phyloP scores from a whole-genome alignment of 1,140 invertebrate genomes.

The Diorhabda carinulata region DNA sequence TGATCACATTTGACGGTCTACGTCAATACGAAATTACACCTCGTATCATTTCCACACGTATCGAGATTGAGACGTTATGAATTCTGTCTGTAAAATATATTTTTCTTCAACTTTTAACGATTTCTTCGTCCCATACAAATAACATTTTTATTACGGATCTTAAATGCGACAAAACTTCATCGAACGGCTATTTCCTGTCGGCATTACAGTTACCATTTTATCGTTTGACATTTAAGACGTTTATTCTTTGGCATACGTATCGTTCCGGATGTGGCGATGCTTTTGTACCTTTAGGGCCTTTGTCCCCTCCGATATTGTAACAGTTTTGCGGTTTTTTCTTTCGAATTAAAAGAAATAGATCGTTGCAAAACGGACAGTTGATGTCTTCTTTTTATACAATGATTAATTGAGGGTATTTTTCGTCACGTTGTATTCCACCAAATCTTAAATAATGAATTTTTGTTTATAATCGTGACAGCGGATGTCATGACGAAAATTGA shows the following conservation, averaged over 20 bases:
- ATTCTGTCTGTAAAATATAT: no score
- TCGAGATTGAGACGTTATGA: no score
- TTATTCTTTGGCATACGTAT: not conserved
- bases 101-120: not conserved
- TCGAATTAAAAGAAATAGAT: not conserved
- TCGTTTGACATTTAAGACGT: conserved; percentile 13
- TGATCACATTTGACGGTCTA: no score
- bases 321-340: not conserved
- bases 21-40: no score
- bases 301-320: not conserved
- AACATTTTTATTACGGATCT: not conserved
- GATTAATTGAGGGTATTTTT: not conserved
- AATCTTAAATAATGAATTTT: no score
- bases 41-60: no score
- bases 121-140: not conserved
- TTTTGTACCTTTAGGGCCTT: conserved; percentile 7
- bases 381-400: not conserved
- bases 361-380: not conserved
- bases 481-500: no score
- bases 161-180: not conserved
- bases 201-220: not conserved
- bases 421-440: no score
- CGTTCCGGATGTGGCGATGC: conserved; percentile 2
- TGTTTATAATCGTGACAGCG: no score
- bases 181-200: conserved; percentile 19